Percentiles rank a stretch among this genome's conserved stretches.
phyloP scores from a whole-genome alignment of 1,140 invertebrate species.

The Pogonus chalceus region DNA sequence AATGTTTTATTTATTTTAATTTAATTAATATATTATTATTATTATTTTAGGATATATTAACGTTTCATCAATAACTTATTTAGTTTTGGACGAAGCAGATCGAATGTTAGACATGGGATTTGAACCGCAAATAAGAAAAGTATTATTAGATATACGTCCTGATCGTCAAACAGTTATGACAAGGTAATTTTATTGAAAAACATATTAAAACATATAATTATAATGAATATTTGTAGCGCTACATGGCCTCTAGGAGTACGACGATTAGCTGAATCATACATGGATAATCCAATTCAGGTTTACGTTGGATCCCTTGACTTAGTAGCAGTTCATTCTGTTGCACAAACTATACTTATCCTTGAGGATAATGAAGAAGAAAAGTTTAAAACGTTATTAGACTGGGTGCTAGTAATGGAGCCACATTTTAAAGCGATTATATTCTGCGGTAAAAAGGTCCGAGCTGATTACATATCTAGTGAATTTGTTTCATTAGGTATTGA shows the following conservation, averaged over 20 bases:
- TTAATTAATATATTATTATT: too few species aligned
- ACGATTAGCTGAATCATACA: conserved; percentile 70
- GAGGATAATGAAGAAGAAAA: conserved; percentile 58
- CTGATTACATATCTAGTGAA: conserved; percentile 75
- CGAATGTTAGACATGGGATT: conserved; percentile 99
- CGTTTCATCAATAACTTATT: neutral
- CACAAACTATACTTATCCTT: conserved; percentile 62
- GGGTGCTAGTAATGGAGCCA: conserved; percentile 58
- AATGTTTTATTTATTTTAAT: too few species aligned
- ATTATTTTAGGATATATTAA: conserved; percentile 9
- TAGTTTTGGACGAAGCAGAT: conserved; percentile 65
- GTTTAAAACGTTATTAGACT: conserved; percentile 48
- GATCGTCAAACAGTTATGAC: neutral
- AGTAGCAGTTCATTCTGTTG: conserved; percentile 72
- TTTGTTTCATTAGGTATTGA: conserved; percentile 53
- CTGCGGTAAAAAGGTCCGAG: conserved; percentile 71
- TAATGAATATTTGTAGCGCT: conserved; percentile 53
- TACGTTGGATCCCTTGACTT: conserved; percentile 80
- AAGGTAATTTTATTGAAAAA: conserved; percentile 4
- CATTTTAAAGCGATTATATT: conserved; percentile 85
- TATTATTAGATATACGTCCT: neutral
- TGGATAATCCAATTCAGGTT: conserved; percentile 80
- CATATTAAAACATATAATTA: too few species aligned
- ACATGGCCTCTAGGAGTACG: conserved; percentile 82
- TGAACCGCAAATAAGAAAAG: conserved; percentile 95